These are phyloP conservation scores for Drosophila ezoana DNA, from an alignment of 2,888 invertebrate species.

Conservation along the genomic window DNA sequence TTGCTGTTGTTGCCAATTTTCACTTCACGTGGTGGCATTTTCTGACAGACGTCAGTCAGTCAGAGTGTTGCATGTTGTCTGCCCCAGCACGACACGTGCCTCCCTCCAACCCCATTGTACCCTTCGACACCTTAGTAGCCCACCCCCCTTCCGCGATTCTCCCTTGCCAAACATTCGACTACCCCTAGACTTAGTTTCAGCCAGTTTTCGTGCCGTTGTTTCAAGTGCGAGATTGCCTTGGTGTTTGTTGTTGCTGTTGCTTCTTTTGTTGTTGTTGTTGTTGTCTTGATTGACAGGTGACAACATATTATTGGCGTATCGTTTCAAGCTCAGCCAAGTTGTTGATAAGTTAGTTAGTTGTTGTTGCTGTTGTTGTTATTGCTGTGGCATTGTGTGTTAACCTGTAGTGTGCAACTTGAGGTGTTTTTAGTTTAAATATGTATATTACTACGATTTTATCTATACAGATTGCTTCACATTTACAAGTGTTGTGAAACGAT, in stretches of 20 bases:
- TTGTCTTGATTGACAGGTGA: constrained; percentile 78
- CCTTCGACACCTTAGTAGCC: constrained; percentile 17
- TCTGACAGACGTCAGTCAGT: constrained; percentile 79
- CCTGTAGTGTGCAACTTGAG: constrained; percentile 47
- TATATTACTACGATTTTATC: constrained; percentile 32
- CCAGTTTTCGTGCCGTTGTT: constrained; percentile 48
- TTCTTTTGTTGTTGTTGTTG: constrained; percentile 31
- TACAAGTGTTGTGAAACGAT: constrained; percentile 36
- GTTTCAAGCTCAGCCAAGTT: constrained; percentile 58
- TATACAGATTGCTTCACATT: constrained; percentile 37
- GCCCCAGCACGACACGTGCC: constrained; percentile 1
- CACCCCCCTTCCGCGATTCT: background rate
- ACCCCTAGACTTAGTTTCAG: constrained; percentile 26
- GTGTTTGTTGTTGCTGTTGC: constrained; percentile 34
- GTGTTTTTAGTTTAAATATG: constrained; percentile 31
- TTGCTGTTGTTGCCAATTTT: constrained; percentile 70
- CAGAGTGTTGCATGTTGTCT: constrained; percentile 57
- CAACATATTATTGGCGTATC: constrained; percentile 80
- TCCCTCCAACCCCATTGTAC: background rate
- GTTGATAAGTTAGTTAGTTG: constrained; percentile 33
- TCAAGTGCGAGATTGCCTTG: constrained; percentile 54
- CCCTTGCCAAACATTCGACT: background rate
- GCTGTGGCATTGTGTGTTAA: constrained; percentile 52
- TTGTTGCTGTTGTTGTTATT: constrained; percentile 30
- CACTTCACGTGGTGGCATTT: constrained; percentile 78